Percentiles rank a stretch among this genome's conserved stretches.
Evolutionary conservation across 2,888 invertebrate genomes (phyloP).

Genomic region (Arenicola marina): DNA sequence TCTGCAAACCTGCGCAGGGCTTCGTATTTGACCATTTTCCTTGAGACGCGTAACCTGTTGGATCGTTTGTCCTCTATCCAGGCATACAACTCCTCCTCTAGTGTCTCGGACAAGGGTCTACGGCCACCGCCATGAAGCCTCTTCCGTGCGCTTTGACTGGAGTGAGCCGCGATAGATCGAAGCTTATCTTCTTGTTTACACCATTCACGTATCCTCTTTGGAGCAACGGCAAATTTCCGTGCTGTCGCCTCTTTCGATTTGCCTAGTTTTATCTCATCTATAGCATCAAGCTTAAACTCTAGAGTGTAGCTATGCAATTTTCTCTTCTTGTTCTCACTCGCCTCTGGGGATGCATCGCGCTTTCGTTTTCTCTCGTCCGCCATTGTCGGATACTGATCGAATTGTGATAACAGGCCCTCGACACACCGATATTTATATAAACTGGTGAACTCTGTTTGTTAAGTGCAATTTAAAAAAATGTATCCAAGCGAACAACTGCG

Average conservation of each 20-base stretch:
- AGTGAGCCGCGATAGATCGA: neutral
- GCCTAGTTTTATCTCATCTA: neutral
- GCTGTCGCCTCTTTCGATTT: neutral
- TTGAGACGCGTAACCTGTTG: neutral
- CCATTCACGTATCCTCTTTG: slow-evolving; percentile 2
- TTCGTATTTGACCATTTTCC: neutral
- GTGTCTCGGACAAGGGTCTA: neutral
- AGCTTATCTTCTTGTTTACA: slow-evolving; percentile 3
- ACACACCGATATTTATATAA: too few species aligned
- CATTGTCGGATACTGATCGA: too few species aligned
- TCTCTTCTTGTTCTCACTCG: neutral
- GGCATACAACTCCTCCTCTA: neutral
- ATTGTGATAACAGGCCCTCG: too few species aligned
- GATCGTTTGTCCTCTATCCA: neutral
- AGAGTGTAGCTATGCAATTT: neutral
- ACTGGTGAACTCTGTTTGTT: too few species aligned
- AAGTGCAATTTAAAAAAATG: too few species aligned
- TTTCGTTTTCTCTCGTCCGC: neutral
- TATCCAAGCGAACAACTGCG: too few species aligned
- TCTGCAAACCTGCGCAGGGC: neutral
- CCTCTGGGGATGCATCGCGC: neutral
- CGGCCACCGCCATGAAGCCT: slow-evolving; percentile 3
- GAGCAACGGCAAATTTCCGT: neutral
- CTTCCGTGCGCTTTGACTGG: neutral
- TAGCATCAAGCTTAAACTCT: neutral